These are phyloP conservation scores for Achroia grisella DNA, from an alignment of 1,140 invertebrate species.

Conservation along the genomic window DNA sequence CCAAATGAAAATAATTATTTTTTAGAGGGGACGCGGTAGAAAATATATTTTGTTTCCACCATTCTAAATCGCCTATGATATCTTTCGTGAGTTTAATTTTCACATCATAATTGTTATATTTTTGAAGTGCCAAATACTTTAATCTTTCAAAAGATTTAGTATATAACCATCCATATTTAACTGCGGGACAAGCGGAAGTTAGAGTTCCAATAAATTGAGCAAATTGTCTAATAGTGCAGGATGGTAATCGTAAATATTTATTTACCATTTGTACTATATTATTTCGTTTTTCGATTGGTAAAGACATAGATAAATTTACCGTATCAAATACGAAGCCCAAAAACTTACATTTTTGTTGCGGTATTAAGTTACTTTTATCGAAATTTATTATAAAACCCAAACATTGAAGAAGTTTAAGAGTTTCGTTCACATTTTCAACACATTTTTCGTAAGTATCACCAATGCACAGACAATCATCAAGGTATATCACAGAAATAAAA, in stretches of 20 bases:
- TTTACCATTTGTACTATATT: background rate
- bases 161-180: slow-evolving; percentile 3
- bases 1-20: background rate
- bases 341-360: slow-evolving; percentile 11
- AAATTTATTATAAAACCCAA: slow-evolving; percentile 21
- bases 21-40: background rate
- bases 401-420: slow-evolving; percentile 3
- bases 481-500: slow-evolving; percentile 11
- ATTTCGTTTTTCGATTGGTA: background rate
- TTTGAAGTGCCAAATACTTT: slow-evolving; percentile 1
- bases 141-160: slow-evolving; percentile 1
- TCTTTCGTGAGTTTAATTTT: background rate
- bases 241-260: background rate
- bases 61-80: background rate
- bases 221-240: slow-evolving; percentile 1
- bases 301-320: background rate
- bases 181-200: slow-evolving; percentile 1
- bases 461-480: slow-evolving; percentile 18
- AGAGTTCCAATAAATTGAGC: background rate
- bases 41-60: background rate
- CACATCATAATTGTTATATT: background rate
- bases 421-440: slow-evolving; percentile 4
- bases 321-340: slow-evolving; percentile 13
- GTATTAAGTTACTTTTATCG: slow-evolving; percentile 15
- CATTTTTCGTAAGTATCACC: slow-evolving; percentile 1